Base-by-base conservation (phyloP, 2,888 invertebrate species). In the Mesorhabditis sp. region DNA sequence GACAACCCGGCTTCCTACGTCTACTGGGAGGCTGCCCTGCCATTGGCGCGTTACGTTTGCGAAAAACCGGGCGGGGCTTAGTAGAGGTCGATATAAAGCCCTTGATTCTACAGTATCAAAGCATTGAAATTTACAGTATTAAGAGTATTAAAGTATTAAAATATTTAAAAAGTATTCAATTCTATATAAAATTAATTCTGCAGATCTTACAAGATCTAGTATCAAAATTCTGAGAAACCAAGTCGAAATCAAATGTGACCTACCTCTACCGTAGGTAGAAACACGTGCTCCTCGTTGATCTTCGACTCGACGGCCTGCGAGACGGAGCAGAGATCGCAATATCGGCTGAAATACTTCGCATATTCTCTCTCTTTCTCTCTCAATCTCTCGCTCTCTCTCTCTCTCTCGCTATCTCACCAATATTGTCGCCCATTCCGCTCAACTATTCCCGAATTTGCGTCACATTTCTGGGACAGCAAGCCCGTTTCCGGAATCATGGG, bases 401-500 rank as follows among this genome's bases (percentile, higher is more conserved):
- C 28, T 28, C 28, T 28, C 28, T 28, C 28, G 28, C 28, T 28
- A 65, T 62, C 74, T 68, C 63, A 83, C 82, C 84, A 84, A 65
- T 82, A 84, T 67, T 83, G 83, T 41, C 79, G 69, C 62, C 82
- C 82, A 66, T 84, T 81, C 50, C 83, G 70, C 70, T 84, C 84
- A 10, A 84, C 83, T 41, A 84, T 82, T 63, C 84, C 84, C 72
- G 80, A 80, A 72, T 77, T 70, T 13, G 81, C 82, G 67, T 84
- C 84, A 70, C 84, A 84, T 66, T 84, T 80, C 67, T 83, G 82
- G 67, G 77, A 80, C 5, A 84, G 70, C 5, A 84, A 73, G 2
- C 81, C 82, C 3, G 82, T 82, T 67, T 84, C 84, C 13, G 84
- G 84, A 41, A 84, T 74, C 80, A 84, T 81, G 43, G 83, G 82